Evolutionary conservation across 2,888 invertebrate genomes (phyloP).

Genomic region (Argynnis bischoffii): DNA sequence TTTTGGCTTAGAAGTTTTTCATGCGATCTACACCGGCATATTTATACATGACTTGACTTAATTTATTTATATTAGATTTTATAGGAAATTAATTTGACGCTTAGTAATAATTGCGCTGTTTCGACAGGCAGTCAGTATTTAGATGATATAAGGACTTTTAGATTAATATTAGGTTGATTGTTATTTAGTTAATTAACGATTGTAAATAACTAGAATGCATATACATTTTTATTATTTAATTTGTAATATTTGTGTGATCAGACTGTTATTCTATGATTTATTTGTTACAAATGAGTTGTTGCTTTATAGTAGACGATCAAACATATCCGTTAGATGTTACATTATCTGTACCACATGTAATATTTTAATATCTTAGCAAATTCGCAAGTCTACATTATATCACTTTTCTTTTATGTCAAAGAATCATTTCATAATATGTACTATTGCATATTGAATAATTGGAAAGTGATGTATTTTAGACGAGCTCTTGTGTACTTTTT

Average conservation of each 20-base stretch:
- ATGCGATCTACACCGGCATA: conserved; percentile 21
- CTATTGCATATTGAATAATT: neutral
- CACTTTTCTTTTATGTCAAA: conserved; percentile 29
- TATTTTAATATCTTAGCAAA: conserved; percentile 37
- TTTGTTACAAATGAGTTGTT: conserved; percentile 79
- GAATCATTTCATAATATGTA: neutral
- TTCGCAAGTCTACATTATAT: conserved; percentile 41
- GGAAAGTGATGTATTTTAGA: conserved; percentile 3
- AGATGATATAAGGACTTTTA: conserved; percentile 63
- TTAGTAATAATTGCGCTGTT: conserved; percentile 52
- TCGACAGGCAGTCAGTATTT: conserved; percentile 73
- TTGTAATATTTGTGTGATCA: conserved; percentile 81
- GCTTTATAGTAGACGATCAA: conserved; percentile 72
- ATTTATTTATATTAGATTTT: conserved; percentile 49
- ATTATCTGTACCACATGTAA: conserved; percentile 51
- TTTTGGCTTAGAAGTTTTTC: conserved; percentile 25
- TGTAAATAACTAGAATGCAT: conserved; percentile 81
- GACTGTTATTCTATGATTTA: conserved; percentile 81
- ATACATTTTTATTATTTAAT: conserved; percentile 78
- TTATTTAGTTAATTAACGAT: conserved; percentile 82
- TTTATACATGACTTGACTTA: conserved; percentile 44
- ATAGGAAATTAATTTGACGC: conserved; percentile 39
- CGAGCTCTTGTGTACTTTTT: conserved; percentile 18
- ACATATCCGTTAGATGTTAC: conserved; percentile 74
- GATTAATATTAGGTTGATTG: conserved; percentile 76